These are phyloP conservation scores for Bubo scandiacus DNA, from an alignment of 2,113 vertebrate genomes.

Conservation along the genomic window DNA sequence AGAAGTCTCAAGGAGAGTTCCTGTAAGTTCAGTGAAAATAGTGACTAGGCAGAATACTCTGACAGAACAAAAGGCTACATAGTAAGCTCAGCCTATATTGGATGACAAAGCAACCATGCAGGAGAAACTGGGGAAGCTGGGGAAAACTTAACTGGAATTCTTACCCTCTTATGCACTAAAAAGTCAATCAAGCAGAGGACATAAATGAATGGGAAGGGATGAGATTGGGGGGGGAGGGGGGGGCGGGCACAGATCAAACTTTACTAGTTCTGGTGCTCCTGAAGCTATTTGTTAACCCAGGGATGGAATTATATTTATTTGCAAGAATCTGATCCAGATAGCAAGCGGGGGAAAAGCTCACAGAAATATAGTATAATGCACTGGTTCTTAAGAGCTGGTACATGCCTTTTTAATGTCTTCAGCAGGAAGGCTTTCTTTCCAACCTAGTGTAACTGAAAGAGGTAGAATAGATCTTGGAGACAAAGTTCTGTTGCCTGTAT, in stretches of 20 bases:
- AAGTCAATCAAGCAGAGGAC: neutral
- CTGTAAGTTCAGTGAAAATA: neutral
- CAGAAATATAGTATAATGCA: neutral
- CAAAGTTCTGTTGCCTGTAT: neutral
- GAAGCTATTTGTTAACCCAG: neutral
- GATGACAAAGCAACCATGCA: neutral
- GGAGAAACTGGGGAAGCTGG: neutral
- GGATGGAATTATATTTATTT: neutral
- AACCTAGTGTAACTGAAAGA: neutral
- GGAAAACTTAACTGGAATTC: neutral
- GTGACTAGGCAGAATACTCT: neutral
- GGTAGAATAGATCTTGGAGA: neutral
- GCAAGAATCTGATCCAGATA: neutral
- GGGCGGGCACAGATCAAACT: neutral
- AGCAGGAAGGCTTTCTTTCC: neutral
- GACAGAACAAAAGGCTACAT: neutral
- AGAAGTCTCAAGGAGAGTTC: neutral
- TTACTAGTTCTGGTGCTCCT: neutral
- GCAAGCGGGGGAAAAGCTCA: neutral
- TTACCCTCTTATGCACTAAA: neutral
- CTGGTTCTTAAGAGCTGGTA: neutral
- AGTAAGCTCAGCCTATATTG: neutral
- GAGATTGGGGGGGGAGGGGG: neutral
- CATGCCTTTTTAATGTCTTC: neutral
- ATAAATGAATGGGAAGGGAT: fast-evolving